Percentiles rank a stretch among this genome's conserved stretches.
These are phyloP conservation scores for Nipponia nippon DNA, from an alignment of 2,113 vertebrate genomes.

Conservation along the genomic window DNA sequence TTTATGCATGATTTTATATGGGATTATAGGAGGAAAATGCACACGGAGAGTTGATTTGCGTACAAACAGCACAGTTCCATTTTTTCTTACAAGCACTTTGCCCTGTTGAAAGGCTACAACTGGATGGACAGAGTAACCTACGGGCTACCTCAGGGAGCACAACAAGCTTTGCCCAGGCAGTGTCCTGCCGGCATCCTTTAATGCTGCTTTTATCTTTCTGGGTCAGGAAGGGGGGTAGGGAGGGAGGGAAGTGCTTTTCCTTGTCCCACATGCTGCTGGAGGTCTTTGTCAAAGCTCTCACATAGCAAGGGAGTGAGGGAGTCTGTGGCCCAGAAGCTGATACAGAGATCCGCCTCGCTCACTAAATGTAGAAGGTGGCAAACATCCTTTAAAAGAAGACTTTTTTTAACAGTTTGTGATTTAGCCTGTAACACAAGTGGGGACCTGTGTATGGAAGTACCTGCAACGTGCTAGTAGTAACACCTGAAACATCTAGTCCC, in stretches of 20 bases:
- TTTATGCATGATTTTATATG: not conserved
- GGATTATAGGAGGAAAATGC: not conserved
- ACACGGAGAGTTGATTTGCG: not conserved
- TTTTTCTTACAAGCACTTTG: not conserved
- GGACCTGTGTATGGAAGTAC: not conserved
- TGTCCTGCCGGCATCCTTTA: not conserved
- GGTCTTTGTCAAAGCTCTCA: not conserved
- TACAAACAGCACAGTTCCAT: not conserved
- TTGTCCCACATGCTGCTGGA: not conserved
- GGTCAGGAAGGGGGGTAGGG: not conserved
- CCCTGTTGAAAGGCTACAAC: not conserved
- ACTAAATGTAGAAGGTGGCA: not conserved
- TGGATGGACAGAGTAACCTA: not conserved
- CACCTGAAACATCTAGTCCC: not conserved
- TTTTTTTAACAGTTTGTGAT: not conserved
- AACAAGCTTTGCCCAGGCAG: not conserved
- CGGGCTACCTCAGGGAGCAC: not conserved
- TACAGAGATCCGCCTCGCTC: not conserved
- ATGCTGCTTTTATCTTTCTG: not conserved
- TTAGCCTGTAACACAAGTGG: not conserved
- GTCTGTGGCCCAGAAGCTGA: not conserved
- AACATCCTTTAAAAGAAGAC: not conserved
- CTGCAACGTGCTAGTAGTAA: not conserved
- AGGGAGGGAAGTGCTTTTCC: not conserved
- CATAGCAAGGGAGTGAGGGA: not conserved